Percentiles rank a stretch among this genome's conserved stretches.
Conservation (phyloP, 2,888 invertebrate genomes). For the Himalopsyche japonica region DNA sequence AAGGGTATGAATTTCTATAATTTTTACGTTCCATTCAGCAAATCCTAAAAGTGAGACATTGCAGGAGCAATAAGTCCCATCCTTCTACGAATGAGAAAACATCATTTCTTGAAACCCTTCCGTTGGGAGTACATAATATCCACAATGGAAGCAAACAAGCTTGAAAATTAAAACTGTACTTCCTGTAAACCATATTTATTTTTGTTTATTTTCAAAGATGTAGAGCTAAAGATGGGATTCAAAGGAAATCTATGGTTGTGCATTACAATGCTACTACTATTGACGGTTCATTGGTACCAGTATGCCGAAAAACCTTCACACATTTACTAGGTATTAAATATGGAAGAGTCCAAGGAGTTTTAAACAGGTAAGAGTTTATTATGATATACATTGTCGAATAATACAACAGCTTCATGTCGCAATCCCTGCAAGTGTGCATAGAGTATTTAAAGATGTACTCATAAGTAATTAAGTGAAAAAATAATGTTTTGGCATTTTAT, state of each 20-base stretch:
- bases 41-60: too few relatives aligned
- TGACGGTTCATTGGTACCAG: conserved; percentile 3
- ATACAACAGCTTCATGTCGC: background rate
- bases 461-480: background rate
- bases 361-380: conserved; percentile 13
- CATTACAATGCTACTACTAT: conserved; percentile 15
- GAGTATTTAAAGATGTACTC: background rate
- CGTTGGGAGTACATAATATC: background rate
- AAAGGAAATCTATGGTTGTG: conserved; percentile 24
- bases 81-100: too few relatives aligned
- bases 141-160: background rate
- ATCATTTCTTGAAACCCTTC: too few relatives aligned
- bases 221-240: conserved; percentile 30
- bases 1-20: too few relatives aligned
- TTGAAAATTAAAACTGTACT: background rate
- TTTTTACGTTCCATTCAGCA: too few relatives aligned
- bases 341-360: conserved; percentile 26
- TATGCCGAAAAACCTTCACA: conserved; percentile 27
- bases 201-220: conserved; percentile 6
- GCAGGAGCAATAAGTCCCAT: too few relatives aligned
- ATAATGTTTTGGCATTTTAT: too few relatives aligned
- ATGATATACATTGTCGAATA: background rate
- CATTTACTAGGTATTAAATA: conserved; percentile 17
- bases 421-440: background rate
- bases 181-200: too few relatives aligned